Percentiles rank a stretch among this genome's conserved stretches.
phyloP scores from a whole-genome alignment of 2,113 vertebrate genomes.

The Baryphthengus martii region DNA sequence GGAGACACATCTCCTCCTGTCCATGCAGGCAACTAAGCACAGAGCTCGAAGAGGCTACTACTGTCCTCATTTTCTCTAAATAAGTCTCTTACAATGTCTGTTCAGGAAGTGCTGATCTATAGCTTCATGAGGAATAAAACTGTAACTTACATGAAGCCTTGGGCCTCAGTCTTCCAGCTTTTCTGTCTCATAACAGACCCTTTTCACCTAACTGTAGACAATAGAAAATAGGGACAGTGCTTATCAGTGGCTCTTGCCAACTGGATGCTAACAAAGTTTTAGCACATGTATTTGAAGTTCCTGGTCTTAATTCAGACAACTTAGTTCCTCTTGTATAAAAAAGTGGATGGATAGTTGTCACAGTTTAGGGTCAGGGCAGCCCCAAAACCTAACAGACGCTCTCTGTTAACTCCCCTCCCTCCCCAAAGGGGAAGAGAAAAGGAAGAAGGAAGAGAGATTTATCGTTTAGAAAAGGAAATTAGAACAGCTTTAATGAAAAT shows the following conservation, averaged over 20 bases:
- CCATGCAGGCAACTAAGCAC: not conserved
- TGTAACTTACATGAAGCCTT: not conserved
- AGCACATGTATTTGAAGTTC: not conserved
- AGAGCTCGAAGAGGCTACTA: not conserved
- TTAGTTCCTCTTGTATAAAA: no score
- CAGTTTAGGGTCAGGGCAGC: no score
- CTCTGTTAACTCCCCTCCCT: no score
- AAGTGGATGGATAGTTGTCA: no score
- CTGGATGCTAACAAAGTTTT: not conserved
- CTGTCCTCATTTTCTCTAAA: not conserved
- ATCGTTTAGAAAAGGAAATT: no score
- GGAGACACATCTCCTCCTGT: not conserved
- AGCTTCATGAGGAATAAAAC: not conserved
- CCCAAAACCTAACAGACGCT: no score
- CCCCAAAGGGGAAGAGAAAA: no score
- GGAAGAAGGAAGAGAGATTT: no score
- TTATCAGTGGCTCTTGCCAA: not conserved
- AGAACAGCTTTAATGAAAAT: no score
- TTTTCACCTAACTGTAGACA: not conserved
- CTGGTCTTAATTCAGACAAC: not conserved
- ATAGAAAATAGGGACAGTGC: not conserved
- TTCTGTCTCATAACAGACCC: not conserved
- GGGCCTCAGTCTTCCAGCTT: not conserved
- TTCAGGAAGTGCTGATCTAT: fast-evolving
- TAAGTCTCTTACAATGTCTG: not conserved